Percentiles rank a stretch among this genome's conserved stretches.
These are phyloP conservation scores for Melanaphis sacchari DNA, from an alignment of 1,140 invertebrate species.

Conservation along the genomic window DNA sequence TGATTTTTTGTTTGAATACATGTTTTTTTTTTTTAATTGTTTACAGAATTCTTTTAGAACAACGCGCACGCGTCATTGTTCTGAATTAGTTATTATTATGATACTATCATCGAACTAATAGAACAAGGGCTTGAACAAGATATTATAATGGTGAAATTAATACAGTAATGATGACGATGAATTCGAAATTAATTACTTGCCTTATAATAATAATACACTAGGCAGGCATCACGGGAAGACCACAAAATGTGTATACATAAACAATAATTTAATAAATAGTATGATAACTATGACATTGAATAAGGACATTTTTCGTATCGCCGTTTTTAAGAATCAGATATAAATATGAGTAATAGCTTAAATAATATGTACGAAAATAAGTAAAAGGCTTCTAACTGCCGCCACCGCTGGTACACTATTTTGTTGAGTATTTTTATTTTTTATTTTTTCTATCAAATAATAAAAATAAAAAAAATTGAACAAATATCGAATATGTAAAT, in stretches of 20 bases:
- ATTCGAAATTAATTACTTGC: neutral
- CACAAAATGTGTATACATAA: neutral
- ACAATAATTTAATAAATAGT: constrained; percentile 12
- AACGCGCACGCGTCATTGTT: neutral
- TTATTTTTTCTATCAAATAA: neutral
- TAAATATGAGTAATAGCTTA: neutral
- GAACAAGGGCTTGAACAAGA: neutral
- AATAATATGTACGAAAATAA: neutral
- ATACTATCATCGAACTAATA: neutral
- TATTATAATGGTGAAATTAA: constrained; percentile 8
- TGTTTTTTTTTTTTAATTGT: neutral
- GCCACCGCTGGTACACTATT: neutral
- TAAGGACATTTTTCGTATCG: neutral
- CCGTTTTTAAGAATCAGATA: neutral
- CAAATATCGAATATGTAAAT: neutral
- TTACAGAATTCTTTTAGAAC: constrained; percentile 3
- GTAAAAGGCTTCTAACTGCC: neutral
- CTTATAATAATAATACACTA: neutral
- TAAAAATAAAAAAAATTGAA: neutral
- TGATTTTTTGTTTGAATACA: neutral
- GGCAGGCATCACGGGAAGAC: neutral
- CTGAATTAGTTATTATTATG: neutral
- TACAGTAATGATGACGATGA: neutral
- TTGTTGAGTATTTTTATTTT: neutral
- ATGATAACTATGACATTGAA: neutral